Evolutionary conservation across 2,797 vertebrate species (phyloP).

Genomic region (Antennarius maculatus): DNA sequence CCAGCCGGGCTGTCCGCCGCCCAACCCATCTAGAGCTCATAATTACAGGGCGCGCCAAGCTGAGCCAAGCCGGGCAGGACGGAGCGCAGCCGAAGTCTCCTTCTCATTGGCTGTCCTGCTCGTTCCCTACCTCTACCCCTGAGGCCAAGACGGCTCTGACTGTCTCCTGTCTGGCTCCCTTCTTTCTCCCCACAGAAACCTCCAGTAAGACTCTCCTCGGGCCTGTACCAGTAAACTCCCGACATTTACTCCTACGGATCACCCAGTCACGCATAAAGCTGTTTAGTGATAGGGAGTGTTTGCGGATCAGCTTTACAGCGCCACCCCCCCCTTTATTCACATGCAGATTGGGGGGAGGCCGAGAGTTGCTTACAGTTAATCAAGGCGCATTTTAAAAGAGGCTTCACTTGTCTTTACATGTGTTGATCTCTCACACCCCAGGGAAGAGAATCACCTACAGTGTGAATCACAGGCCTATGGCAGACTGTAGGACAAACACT

Average conservation of each 20-base stretch:
- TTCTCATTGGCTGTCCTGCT: slow-evolving; percentile 89
- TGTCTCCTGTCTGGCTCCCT: slow-evolving; percentile 80
- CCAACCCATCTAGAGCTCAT: slow-evolving; percentile 88
- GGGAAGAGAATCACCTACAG: slow-evolving; percentile 4
- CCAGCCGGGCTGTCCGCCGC: slow-evolving; percentile 74
- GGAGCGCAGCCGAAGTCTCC: slow-evolving; percentile 81
- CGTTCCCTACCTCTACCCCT: slow-evolving; percentile 79
- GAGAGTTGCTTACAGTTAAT: slow-evolving; percentile 43
- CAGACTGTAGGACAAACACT: background rate
- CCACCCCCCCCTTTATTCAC: slow-evolving; percentile 23
- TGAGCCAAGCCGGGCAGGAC: slow-evolving; percentile 68
- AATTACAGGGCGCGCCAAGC: slow-evolving; percentile 88
- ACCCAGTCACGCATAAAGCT: slow-evolving; percentile 7
- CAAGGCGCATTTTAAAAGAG: slow-evolving; percentile 16
- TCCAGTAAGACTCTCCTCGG: slow-evolving; percentile 62
- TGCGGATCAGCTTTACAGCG: slow-evolving; percentile 21
- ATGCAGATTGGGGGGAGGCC: slow-evolving; percentile 33
- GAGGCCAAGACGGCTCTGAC: slow-evolving; percentile 84
- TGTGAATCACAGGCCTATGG: background rate
- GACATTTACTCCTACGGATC: slow-evolving; percentile 4
- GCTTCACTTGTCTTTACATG: slow-evolving; percentile 16
- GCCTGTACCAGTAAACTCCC: slow-evolving; percentile 26
- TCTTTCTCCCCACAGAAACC: slow-evolving; percentile 73
- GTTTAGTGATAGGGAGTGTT: slow-evolving; percentile 48
- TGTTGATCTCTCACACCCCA: slow-evolving; percentile 33